Conservation (phyloP, 2,113 vertebrate species). For the Python bivittatus region DNA sequence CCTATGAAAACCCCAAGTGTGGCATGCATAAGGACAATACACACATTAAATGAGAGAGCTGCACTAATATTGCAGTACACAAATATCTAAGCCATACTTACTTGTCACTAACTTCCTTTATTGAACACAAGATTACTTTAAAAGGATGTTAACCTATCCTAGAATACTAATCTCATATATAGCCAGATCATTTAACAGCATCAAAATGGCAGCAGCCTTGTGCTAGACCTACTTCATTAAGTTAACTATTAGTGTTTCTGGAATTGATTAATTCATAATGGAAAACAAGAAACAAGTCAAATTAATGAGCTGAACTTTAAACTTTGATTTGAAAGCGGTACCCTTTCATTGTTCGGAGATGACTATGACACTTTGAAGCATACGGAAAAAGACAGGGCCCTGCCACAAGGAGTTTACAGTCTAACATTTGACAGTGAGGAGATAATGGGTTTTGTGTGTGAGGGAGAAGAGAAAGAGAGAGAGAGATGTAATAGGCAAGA, state of each 20-base stretch:
- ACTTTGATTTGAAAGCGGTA: not conserved
- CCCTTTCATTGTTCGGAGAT: not conserved
- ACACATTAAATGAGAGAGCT: slow-evolving; percentile 6
- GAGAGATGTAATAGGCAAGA: not conserved
- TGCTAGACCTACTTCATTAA: not conserved
- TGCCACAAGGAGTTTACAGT: not conserved
- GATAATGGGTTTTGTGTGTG: not conserved
- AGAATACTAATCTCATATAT: slow-evolving; percentile 29
- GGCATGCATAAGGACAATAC: not conserved
- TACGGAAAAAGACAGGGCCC: not conserved
- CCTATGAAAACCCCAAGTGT: slow-evolving; percentile 17
- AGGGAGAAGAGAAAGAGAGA: not conserved
- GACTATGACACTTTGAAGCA: not conserved
- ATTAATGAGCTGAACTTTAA: slow-evolving; percentile 9
- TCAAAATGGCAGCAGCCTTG: slow-evolving; percentile 35
- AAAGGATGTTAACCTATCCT: slow-evolving; percentile 37
- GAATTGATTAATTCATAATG: slow-evolving; percentile 15
- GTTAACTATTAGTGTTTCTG: slow-evolving; percentile 16
- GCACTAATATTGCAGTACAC: not conserved
- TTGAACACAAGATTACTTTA: slow-evolving; percentile 37
- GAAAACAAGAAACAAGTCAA: not conserved
- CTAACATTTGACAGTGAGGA: not conserved
- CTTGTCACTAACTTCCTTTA: not conserved
- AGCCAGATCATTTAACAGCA: slow-evolving; percentile 25
- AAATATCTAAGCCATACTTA: slow-evolving; percentile 18